Base-by-base conservation (phyloP, 2,888 invertebrate genomes). In the Pseudococcus jackbeardsleyi region DNA sequence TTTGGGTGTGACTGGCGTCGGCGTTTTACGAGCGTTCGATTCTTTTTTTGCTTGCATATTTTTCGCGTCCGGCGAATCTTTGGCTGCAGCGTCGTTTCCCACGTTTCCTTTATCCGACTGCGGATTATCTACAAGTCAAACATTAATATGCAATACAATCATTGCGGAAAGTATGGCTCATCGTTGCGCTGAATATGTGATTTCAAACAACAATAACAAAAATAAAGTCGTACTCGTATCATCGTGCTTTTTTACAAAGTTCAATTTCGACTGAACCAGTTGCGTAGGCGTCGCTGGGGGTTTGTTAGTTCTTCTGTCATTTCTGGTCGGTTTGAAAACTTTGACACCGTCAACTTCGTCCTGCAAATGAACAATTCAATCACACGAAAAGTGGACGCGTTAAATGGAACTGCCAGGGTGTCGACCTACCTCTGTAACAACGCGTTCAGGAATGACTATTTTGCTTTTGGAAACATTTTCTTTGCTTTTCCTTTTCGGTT, bases 341-440 rank as follows among this genome's bases (percentile, higher is more conserved):
- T 88, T 88, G 9, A 88, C 82, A n/a, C 88, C 88, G 22, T 88
- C 82, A 15, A 88, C 88, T 82, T 88, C 88, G 19, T 88, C 88
- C 88, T 88, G 59, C n/a, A 59, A 17, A 15, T 6, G 8, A 59
- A 42, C 42, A 42, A 42, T 42, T 42, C 5, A 9, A 64, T 7
- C 54, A n/a, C n/a, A n/a, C 9, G 15, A 50, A 50, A 15, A 50
- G 15, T 11, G 12, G 12, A 5, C 50, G 6, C 12, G 50, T 50
- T 33, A 15, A 50, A 50, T 12, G 12, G 12, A 1, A 50, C 50
- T 0, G 42, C 50, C 50, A 12, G 12, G 0, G 15, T 15, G 11
- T 50, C 50, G 50, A 54, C 54, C 79, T 19, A 88, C 88, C 50
- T 88, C 88, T 4, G 72, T 88, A 4, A 88, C 88, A 15, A 88